Evolutionary conservation across 1,140 invertebrate genomes (phyloP), one percentile per base, ranked within the genome.

Genomic region (Aphelenchoides fujianensis): DNA sequence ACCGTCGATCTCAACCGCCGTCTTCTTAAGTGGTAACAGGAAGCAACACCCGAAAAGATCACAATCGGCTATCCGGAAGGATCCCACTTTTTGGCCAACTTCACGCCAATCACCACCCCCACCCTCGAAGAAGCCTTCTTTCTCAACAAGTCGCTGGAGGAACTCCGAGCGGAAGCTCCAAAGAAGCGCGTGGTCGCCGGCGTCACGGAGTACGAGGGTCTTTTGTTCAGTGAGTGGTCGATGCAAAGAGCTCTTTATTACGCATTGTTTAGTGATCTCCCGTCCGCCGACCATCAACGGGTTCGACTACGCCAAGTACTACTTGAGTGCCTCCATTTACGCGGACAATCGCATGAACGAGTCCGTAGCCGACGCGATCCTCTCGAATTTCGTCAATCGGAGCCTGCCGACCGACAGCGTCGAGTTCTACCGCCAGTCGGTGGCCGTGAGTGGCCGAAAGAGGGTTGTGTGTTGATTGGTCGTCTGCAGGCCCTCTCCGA

Each of bases 71-170:
- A 5, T 19, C 64, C 34, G 27, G n/a, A 69, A 66, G 64, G 53
- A n/a, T 12, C 16, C 57, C 12, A 16, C n/a, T 61, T n/a, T 23
- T 16, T 16, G 27, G 64, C 23, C 64, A 52, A 61, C 31, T 32
- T 34, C 70, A 19, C 27, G n/a, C 12, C 19, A 27, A 41, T 76
- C 12, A 48, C 59, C 41, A n/a, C 71, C 72, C 27, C 74, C 77
- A 36, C 69, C 2, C 55, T 83, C 3, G 79, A 81, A 52, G 76
- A 73, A 27, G 73, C 78, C 19, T 84, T 81, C 59, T 72, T 81
- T 23, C 79, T 7, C 68, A 75, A n/a, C n/a, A n/a, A n/a, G 36
- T 57, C 69, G 28, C 28, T 80, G 2, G 54, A 74, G 32, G 72
- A 82, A 52, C 36, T 81, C n/a, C 37, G 79, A 48, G 69, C 64